Conservation (phyloP, 2,888 invertebrate genomes). For the Drosophila buzzatii region DNA sequence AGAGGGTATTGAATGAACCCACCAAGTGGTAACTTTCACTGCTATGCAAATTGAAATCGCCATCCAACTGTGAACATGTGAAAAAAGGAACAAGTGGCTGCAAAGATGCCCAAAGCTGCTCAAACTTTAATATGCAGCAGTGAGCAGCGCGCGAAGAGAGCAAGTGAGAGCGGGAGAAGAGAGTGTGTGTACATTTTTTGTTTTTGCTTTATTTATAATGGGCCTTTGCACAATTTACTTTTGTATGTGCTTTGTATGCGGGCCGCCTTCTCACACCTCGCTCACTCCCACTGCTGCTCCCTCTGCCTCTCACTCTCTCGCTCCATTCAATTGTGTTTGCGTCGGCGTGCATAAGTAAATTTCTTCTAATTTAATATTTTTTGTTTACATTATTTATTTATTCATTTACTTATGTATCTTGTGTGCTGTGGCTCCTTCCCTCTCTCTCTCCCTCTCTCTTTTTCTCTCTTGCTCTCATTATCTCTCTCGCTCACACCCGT, state of each 20-base stretch:
- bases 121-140: slow-evolving; percentile 33
- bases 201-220: slow-evolving; percentile 66
- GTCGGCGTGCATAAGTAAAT: slow-evolving; percentile 74
- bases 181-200: slow-evolving; percentile 54
- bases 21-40: not conserved
- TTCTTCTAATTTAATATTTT: slow-evolving; percentile 79
- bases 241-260: slow-evolving; percentile 42
- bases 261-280: slow-evolving; percentile 19
- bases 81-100: slow-evolving; percentile 42
- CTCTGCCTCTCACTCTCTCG: not conserved
- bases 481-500: not conserved
- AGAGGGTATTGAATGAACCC: slow-evolving; percentile 36
- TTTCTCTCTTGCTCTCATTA: not conserved
- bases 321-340: slow-evolving; percentile 47
- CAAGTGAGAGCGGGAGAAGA: slow-evolving; percentile 13
- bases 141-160: slow-evolving; percentile 1
- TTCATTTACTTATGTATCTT: slow-evolving; percentile 75
- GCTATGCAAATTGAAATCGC: slow-evolving; percentile 9
- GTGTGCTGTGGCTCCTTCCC: slow-evolving; percentile 29
- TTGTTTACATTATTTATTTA: slow-evolving; percentile 80
- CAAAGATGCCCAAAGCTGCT: slow-evolving; percentile 19
- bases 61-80: not conserved
- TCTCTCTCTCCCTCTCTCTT: not conserved
- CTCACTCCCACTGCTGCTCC: not conserved
- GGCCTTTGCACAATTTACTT: slow-evolving; percentile 60